These are phyloP conservation scores for Pygoscelis adeliae DNA, from an alignment of 2,113 vertebrate species.

Conservation along the genomic window DNA sequence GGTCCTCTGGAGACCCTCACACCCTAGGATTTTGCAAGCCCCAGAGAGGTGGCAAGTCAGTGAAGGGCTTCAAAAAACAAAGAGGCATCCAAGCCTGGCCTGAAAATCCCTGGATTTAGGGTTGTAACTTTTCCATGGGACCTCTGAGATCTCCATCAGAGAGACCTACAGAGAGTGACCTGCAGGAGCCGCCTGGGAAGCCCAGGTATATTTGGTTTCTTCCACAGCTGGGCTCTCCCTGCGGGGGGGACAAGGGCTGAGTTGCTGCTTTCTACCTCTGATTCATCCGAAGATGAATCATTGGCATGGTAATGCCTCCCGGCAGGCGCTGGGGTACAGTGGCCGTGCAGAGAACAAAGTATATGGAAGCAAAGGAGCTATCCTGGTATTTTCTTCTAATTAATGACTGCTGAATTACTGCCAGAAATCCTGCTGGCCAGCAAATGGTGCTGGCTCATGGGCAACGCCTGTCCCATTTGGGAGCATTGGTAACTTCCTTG, in stretches of 20 bases:
- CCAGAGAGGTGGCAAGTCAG: neutral
- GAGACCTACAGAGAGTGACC: neutral
- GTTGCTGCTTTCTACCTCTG: neutral
- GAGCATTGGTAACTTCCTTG: neutral
- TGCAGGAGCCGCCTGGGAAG: neutral
- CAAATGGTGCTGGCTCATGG: accelerated
- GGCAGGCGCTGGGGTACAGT: neutral
- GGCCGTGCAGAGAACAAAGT: neutral
- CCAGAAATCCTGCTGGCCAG: neutral
- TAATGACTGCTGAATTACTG: neutral
- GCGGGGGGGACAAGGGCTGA: neutral
- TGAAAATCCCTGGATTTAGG: neutral
- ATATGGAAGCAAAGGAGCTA: neutral
- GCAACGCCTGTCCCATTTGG: neutral
- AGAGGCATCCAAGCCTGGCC: neutral
- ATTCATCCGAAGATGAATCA: neutral
- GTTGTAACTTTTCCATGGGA: neutral
- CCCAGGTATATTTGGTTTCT: neutral
- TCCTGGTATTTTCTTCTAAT: neutral
- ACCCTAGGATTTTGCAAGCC: neutral
- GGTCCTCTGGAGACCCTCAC: neutral
- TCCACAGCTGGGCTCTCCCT: neutral
- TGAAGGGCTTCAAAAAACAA: neutral
- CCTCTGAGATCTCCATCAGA: neutral
- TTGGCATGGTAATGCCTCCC: neutral